phyloP scores from a whole-genome alignment of 2,797 vertebrate genomes.

The Spheniscus humboldti region DNA sequence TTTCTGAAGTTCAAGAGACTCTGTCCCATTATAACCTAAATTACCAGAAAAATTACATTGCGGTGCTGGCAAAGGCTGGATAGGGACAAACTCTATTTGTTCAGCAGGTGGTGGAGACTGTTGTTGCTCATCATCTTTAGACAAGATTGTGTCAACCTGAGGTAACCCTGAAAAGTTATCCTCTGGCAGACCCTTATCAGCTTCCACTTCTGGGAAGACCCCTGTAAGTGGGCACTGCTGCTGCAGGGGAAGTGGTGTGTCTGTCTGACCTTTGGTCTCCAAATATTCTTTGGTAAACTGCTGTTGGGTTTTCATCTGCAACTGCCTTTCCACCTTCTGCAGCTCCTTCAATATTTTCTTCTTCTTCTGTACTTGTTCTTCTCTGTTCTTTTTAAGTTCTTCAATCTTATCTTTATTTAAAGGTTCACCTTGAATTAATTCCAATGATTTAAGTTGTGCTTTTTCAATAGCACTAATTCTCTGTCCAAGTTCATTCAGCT shows the following conservation, averaged over 20 bases:
- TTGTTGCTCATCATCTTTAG: conserved; percentile 82
- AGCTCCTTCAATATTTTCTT: conserved; percentile 99
- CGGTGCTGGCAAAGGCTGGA: conserved; percentile 86
- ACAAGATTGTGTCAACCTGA: conserved; percentile 89
- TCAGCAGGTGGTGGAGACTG: conserved; percentile 79
- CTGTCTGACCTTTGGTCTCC: conserved; percentile 97
- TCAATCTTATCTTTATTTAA: conserved; percentile 99
- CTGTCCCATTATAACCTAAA: conserved; percentile 85
- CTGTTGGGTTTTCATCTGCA: conserved; percentile 99
- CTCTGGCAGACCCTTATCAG: conserved; percentile 74
- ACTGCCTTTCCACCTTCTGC: conserved; percentile 98
- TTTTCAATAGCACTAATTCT: conserved; percentile 98
- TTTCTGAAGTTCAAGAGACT: conserved; percentile 92
- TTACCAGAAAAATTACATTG: conserved; percentile 89
- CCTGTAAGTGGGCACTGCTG: conserved; percentile 84
- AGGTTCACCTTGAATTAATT: conserved; percentile 97
- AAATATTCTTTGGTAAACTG: conserved; percentile 99
- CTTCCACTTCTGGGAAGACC: conserved; percentile 79
- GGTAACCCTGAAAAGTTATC: conserved; percentile 89
- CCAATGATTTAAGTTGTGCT: conserved; percentile 94
- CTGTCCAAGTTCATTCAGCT: conserved; percentile 98
- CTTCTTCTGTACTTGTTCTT: conserved; percentile 99
- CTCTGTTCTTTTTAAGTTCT: conserved; percentile 97
- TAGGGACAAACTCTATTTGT: conserved; percentile 88
- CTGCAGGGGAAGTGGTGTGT: conserved; percentile 78